Conservation (phyloP, 2,797 vertebrate genomes). For the Hippoglossus hippoglossus region DNA sequence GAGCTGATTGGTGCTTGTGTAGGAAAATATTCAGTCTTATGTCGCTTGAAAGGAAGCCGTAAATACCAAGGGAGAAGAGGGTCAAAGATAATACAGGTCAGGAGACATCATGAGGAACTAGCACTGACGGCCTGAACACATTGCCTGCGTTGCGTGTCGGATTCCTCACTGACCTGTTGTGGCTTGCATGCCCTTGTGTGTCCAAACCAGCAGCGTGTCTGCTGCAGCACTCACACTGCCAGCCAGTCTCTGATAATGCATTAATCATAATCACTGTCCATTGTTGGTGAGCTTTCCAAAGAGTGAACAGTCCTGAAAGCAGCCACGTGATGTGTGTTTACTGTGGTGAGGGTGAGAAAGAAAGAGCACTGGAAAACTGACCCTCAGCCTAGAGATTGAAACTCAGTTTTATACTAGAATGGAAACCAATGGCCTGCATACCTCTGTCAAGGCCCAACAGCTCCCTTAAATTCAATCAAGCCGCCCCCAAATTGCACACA, state of each 20-base stretch:
- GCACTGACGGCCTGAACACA: too few species aligned
- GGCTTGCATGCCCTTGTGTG: background rate
- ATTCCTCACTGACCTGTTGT: background rate
- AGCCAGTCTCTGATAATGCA: background rate
- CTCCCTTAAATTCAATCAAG: too few species aligned
- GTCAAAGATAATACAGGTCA: slow-evolving; percentile 59
- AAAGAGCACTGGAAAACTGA: background rate
- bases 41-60: slow-evolving; percentile 48
- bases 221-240: background rate
- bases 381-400: background rate
- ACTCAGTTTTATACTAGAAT: background rate
- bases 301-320: background rate
- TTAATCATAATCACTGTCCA: background rate
- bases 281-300: background rate
- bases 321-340: background rate
- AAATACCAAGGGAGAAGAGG: slow-evolving; percentile 36
- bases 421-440: too few species aligned
- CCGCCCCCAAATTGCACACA: too few species aligned
- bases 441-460: too few species aligned
- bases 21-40: slow-evolving; percentile 21
- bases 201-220: background rate
- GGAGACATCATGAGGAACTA: slow-evolving; percentile 19
- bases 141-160: too few species aligned
- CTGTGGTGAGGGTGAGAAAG: too few species aligned
- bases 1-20: slow-evolving; percentile 38